These are phyloP conservation scores for Spinibarbus caldwelli DNA, from an alignment of 2,797 vertebrate species.

Conservation along the genomic window DNA sequence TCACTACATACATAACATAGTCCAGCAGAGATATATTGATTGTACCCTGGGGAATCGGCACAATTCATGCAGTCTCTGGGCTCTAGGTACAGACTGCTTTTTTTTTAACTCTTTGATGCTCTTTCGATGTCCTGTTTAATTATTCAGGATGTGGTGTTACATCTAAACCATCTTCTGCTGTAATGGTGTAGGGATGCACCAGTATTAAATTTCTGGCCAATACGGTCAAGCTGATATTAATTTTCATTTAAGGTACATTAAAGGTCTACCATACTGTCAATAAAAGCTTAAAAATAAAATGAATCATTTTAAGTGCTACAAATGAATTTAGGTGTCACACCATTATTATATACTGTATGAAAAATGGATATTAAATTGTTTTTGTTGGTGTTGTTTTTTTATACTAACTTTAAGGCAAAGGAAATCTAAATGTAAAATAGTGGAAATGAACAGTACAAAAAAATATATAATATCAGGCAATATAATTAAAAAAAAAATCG, in stretches of 20 bases:
- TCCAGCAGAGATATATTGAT: not conserved
- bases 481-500: too few species aligned
- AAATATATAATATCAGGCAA: too few species aligned
- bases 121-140: not conserved
- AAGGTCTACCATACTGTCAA: too few species aligned
- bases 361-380: too few species aligned
- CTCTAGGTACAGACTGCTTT: not conserved
- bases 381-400: too few species aligned
- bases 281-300: not conserved
- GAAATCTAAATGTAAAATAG: too few species aligned
- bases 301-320: not conserved
- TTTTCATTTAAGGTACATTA: not conserved
- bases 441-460: too few species aligned
- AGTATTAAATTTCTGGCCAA: not conserved
- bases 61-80: not conserved
- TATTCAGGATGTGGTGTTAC: not conserved
- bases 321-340: not conserved
- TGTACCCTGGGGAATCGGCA: not conserved
- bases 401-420: too few species aligned
- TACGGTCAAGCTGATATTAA: not conserved
- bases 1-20: too few species aligned
- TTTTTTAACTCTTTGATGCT: conserved; percentile 13
- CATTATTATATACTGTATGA: not conserved
- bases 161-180: not conserved
- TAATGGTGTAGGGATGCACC: not conserved